Percentiles rank a stretch among this genome's conserved stretches.
Evolutionary conservation across 2,888 invertebrate species (phyloP).

Genomic region (Thereva unica): DNA sequence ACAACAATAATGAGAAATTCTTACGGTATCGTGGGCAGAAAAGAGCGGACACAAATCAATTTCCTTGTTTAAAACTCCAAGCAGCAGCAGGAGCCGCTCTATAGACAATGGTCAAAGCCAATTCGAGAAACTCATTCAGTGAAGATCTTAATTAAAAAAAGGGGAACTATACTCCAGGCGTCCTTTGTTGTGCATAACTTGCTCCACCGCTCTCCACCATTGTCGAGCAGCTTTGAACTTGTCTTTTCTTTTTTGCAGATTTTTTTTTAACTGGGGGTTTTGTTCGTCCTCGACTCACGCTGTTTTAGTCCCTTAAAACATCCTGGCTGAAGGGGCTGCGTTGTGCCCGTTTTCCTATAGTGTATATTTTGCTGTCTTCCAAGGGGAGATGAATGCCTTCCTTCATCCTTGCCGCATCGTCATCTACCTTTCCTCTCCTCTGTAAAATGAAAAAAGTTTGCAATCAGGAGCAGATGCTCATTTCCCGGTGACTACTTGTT

Average conservation of each 20-base stretch:
- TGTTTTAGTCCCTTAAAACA: not conserved
- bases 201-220: conserved; percentile 3
- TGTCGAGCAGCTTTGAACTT: conserved; percentile 21
- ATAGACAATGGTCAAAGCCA: conserved; percentile 29
- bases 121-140: conserved; percentile 12
- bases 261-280: not conserved
- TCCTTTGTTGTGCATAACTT: conserved; percentile 10
- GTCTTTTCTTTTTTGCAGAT: not conserved
- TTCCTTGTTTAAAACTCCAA: not conserved
- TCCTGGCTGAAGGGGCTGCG: conserved; percentile 1
- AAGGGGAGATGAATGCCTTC: not conserved
- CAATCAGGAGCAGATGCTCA: conserved; percentile 27
- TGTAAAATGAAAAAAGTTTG: conserved; percentile 25
- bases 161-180: not conserved
- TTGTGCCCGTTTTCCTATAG: conserved; percentile 11
- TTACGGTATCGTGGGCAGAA: conserved; percentile 1
- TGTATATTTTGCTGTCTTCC: conserved; percentile 11
- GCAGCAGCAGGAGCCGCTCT: not conserved
- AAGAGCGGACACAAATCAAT: conserved; percentile 19
- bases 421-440: not conserved
- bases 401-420: too few species aligned
- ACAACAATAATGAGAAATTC: conserved; percentile 7
- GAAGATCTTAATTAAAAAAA: conserved; percentile 18
- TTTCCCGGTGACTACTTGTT: conserved; percentile 17
- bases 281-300: conserved; percentile 17